Conservation (phyloP, 2,113 vertebrate genomes). For the Leptosomus discolor region DNA sequence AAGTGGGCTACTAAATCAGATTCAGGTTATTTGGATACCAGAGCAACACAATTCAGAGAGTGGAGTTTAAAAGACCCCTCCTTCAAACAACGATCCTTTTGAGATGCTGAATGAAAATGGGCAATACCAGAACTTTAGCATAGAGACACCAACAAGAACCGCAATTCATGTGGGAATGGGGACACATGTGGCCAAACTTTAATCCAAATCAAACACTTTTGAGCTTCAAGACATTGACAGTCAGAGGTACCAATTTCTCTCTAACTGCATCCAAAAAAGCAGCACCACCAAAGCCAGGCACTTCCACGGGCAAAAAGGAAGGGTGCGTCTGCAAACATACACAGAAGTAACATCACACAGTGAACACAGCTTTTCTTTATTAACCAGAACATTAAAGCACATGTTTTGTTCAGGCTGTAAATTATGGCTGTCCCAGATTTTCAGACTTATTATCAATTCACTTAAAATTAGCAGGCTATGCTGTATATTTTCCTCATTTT, state of each 20-base stretch:
- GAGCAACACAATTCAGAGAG: not conserved
- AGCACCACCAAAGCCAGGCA: not conserved
- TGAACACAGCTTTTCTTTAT: not conserved
- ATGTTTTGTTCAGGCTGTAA: not conserved
- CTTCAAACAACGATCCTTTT: not conserved
- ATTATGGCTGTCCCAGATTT: not conserved
- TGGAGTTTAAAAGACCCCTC: not conserved
- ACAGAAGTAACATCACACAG: not conserved
- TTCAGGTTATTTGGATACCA: not conserved
- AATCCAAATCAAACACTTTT: not conserved
- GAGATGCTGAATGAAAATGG: not conserved
- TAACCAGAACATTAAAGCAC: not conserved
- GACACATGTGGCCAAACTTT: rapidly evolving
- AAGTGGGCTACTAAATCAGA: not conserved
- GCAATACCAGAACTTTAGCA: not conserved
- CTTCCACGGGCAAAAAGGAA: not conserved
- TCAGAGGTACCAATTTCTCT: not conserved
- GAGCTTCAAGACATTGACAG: not conserved
- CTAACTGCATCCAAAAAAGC: not conserved
- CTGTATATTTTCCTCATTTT: not conserved
- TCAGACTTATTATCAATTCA: not conserved
- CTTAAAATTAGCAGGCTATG: not conserved
- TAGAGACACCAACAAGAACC: not conserved
- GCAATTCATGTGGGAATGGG: rapidly evolving
- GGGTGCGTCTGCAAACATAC: rapidly evolving